Base-by-base conservation (phyloP, 1,140 invertebrate species). In the Rhysida immarginata region DNA sequence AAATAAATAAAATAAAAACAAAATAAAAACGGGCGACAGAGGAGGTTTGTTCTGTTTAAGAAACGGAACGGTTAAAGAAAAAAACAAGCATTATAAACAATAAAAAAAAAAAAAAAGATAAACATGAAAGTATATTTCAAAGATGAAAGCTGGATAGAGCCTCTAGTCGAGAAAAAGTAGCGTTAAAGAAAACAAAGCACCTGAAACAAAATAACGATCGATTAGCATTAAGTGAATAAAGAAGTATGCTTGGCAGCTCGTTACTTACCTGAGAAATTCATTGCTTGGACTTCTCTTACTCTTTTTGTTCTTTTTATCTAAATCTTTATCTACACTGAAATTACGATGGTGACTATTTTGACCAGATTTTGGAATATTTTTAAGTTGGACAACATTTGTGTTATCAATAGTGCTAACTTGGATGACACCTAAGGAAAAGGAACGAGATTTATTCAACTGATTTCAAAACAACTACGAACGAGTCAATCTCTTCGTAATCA, bases 381-480 rank as follows among this genome's bases (percentile, higher is more conserved):
- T 43, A 18, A 54, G 3, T 23, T n/a, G 26, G 21, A 54, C 41
- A 2, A 54, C 35, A 45, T 54, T 35, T 18, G 20, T 35, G 27
- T 54, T 50, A 35, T 63, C 60, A 42, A 54, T 55, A 3, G 57
- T 56, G 14, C 59, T 49, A 3, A 62, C 59, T 58, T 63, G 56
- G 49, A 63, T 60, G 14, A 62, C 62, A 26, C 62, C 62, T 62
- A n/a, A n/a, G n/a, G n/a, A n/a, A n/a, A n/a, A n/a, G n/a, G n/a
- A n/a, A n/a, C n/a, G n/a, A n/a, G n/a, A n/a, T n/a, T n/a, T n/a
- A n/a, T n/a, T n/a, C n/a, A n/a, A n/a, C n/a, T n/a, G n/a, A n/a
- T n/a, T n/a, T n/a, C n/a, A n/a, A n/a, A n/a, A n/a, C n/a, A n/a
- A n/a, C n/a, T n/a, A n/a, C n/a, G n/a, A n/a, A n/a, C n/a, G n/a